These are phyloP conservation scores for Manacus vitellinus DNA, from an alignment of 2,113 vertebrate species.

Conservation along the genomic window DNA sequence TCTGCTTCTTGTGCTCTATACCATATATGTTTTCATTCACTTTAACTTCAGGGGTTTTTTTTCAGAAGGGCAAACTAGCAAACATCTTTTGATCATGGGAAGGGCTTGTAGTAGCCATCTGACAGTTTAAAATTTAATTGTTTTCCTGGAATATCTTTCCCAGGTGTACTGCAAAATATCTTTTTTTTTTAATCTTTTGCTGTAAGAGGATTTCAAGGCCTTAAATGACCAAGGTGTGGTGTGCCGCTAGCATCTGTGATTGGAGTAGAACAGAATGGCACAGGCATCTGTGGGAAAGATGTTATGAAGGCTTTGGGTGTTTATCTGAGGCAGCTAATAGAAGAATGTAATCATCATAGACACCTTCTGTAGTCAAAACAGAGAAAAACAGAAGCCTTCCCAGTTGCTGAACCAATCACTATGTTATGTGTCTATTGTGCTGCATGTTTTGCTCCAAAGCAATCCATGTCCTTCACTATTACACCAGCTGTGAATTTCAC, in stretches of 20 bases:
- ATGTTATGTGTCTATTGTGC: not conserved
- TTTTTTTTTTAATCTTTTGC: not conserved
- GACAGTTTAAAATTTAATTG: not conserved
- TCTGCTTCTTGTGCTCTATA: not conserved
- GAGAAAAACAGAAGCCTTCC: not conserved
- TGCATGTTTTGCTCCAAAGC: not conserved
- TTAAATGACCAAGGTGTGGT: not conserved
- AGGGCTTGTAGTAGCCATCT: not conserved
- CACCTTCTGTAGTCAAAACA: not conserved
- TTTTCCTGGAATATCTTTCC: not conserved
- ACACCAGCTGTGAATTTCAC: not conserved
- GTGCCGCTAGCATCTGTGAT: not conserved
- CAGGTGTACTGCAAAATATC: not conserved
- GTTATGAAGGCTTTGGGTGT: fast-evolving
- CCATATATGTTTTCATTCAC: not conserved
- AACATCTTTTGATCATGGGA: not conserved
- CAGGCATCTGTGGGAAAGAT: not conserved
- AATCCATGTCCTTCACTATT: not conserved
- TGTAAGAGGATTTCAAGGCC: not conserved
- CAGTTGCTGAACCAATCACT: not conserved
- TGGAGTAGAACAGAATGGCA: not conserved
- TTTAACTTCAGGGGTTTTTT: not conserved
- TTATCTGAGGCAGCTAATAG: not conserved
- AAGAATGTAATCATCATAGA: not conserved
- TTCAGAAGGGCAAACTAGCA: not conserved